Base-by-base conservation (phyloP, 2,113 vertebrate species). In the Brachirus orientalis region DNA sequence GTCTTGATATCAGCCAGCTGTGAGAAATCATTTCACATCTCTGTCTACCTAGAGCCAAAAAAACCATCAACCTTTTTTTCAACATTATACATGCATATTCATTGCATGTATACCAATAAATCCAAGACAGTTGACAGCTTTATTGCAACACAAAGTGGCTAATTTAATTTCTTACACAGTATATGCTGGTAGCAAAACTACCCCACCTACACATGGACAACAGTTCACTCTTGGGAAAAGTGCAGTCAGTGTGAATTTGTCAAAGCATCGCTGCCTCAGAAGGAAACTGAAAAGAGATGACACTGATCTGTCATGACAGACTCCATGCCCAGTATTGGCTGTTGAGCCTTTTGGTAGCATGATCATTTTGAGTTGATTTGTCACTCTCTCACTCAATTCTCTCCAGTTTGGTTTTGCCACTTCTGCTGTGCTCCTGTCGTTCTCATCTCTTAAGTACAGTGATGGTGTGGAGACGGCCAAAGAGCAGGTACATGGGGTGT, bases 111-210 rank as follows among this genome's bases (percentile, higher is more conserved):
- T 22, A 5, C 6, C 51, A 28, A 85, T 85, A 82, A 77, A 77
- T 85, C 82, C 28, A 72, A 36, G 50, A 52, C 17, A 20, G 7
- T 52, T 61, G 82, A 83, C 75, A 67, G 53, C 28, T 83, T 86
- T 77, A 88, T 70, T 77, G 59, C 18, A 9, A 3, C 70, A 66
- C 59, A 44, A 17, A 71, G 74, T 38, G 33, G 71, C 77, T 85
- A 59, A 83, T 88, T 82, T 62, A 47, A 85, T 85, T 80, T 69
- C 64, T 77, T 85, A 69, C 10, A 38, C 53, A 55, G 53, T 55
- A 74, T 80, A 75, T 59, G 74, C 73, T 65, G 7, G 22, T 43
- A 40, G 69, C 45, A 45, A 79, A 64, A 18, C 63, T 68, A 58
- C 16, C 3, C 54, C 73, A 75, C 77, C 69, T 70, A 74, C 75